Evolutionary conservation across 2,797 vertebrate genomes (phyloP).

Genomic region (Ataeniobius toweri): DNA sequence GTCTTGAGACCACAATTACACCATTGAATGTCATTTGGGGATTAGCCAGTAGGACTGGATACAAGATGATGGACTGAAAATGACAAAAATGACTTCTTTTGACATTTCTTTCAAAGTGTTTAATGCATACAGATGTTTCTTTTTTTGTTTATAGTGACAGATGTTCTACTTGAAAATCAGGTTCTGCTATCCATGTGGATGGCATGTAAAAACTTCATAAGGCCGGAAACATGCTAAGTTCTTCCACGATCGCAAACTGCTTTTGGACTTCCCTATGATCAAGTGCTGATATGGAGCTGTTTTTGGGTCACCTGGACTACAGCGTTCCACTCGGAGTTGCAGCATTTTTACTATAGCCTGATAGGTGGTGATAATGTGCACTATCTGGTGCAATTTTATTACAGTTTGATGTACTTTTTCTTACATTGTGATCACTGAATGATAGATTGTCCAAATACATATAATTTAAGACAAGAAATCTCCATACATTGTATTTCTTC

Average conservation of each 20-base stretch:
- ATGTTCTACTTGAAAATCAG: neutral
- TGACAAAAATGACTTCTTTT: neutral
- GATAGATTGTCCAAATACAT: neutral
- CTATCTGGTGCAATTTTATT: neutral
- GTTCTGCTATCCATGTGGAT: neutral
- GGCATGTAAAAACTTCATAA: neutral
- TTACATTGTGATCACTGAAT: neutral
- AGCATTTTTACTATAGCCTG: neutral
- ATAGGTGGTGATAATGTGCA: too few species aligned
- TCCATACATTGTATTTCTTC: neutral
- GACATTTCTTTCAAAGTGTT: neutral
- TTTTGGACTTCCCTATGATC: neutral
- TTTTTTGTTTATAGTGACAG: neutral
- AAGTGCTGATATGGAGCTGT: neutral
- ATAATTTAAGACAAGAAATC: neutral
- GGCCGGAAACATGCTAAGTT: neutral
- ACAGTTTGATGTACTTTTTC: neutral
- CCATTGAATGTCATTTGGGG: constrained; percentile 31
- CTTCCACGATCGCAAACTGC: neutral
- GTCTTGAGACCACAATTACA: constrained; percentile 46
- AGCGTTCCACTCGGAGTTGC: neutral
- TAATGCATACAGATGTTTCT: neutral
- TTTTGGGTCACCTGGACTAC: neutral
- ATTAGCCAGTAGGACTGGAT: neutral
- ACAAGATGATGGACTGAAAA: neutral